A percentile compares a stretch with the other conserved stretches of the same genome.
Conservation (phyloP, 2,797 vertebrate genomes). For the Sebastes glaucus region DNA sequence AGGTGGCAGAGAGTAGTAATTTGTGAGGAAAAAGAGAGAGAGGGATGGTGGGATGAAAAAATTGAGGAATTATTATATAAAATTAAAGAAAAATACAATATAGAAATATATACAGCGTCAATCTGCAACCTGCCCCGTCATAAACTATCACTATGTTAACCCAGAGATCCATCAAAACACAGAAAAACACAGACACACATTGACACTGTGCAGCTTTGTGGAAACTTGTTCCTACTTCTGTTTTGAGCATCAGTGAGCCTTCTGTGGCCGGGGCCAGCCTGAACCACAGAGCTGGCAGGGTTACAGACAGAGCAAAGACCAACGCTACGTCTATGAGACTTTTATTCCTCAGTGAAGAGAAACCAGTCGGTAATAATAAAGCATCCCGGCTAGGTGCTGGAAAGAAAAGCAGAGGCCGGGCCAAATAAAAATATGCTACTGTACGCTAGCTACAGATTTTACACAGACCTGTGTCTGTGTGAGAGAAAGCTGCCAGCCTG, state of each 20-base stretch:
- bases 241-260: slow-evolving; percentile 34
- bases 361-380: slow-evolving; percentile 36
- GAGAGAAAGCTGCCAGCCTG: not conserved
- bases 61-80: not conserved
- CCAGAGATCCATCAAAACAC: not conserved
- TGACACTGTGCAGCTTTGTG: slow-evolving; percentile 34
- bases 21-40: not conserved
- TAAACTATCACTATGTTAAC: not conserved
- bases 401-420: not conserved
- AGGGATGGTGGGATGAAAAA: not conserved
- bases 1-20: slow-evolving; percentile 10
- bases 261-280: slow-evolving; percentile 36
- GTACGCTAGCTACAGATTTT: not conserved
- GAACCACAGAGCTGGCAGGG: slow-evolving; percentile 38
- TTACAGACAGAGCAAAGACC: slow-evolving; percentile 20
- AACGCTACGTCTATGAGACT: slow-evolving; percentile 18
- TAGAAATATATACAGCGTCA: not conserved
- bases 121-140: not conserved
- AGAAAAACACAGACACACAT: slow-evolving; percentile 20
- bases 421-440: slow-evolving; percentile 27
- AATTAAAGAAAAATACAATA: not conserved
- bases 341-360: slow-evolving; percentile 32
- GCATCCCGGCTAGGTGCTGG: slow-evolving; percentile 8
- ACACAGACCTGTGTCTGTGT: not conserved
- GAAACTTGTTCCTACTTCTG: slow-evolving; percentile 40